Evolutionary conservation across 2,888 invertebrate genomes (phyloP), one percentile per base, ranked within the genome.

Genomic region (Unio pictorum): DNA sequence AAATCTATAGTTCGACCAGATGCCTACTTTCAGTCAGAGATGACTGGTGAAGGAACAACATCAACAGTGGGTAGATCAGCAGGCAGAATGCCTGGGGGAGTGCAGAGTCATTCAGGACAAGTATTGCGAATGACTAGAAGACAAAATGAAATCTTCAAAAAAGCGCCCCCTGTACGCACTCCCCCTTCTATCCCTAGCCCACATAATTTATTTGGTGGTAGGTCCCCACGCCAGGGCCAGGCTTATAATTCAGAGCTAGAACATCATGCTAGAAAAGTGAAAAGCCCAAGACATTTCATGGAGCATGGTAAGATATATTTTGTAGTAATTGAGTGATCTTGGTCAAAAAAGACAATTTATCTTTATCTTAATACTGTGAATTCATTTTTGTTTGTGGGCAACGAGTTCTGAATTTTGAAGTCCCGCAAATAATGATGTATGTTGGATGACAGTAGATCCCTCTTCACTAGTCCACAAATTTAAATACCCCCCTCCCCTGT

Each of bases 161-260:
- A 74, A 54, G 79, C 78, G 8, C 82, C 83, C 4, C 86, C 86
- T 20, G 70, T 81, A 30, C 75, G 85, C 57, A 87, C 87, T 1
- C 82, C 88, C 5, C 87, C 88, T 6, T 88, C 88, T 4, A 88
- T 88, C 54, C 88, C 88, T 23, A 78, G 80, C 66, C 80, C 81
- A 3, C 79, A 80, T 56, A 74, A 77, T 54, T 71, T 72, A 26
- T 69, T 79, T 28, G 73, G 76, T 11, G 75, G 67, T 1, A 66
- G 78, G 17, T 75, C 83, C 17, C 80, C 81, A 1, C 67, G 81
- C 20, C 70, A 74, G 4, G 79, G 81, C n/a, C 79, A 80, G 30
- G 73, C 79, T n/a, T 86, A 80, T 71, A 80, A 78, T 57, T 60
- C 80, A 1, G 87, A 87, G 66, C 70, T 85, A 63, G 88, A 88